Evolutionary conservation across 2,888 invertebrate genomes (phyloP), one percentile per base, ranked within the genome.

Genomic region (Clanis bilineata): DNA sequence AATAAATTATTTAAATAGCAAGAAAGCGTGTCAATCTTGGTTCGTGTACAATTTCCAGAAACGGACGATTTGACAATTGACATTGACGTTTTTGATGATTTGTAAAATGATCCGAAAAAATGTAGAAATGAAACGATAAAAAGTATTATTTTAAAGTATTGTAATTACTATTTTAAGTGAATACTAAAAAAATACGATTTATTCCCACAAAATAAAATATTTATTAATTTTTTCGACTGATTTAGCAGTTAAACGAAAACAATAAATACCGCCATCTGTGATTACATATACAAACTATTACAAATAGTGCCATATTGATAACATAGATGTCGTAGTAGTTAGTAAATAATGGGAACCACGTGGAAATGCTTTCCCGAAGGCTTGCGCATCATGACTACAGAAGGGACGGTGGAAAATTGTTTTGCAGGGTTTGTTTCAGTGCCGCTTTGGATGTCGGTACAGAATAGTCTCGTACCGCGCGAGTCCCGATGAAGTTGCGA

Each of bases 1-100:
- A 74, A 60, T 67, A 71, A 55, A 69, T 65, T 72, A 75, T 62
- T 72, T 80, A 81, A 79, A 78, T 73, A 77, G 67, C 73, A 68
- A 69, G 79, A 77, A 83, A 89, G 89, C 90, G 90, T 90, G 90
- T 87, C 86, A 85, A 75, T 62, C 60, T 62, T 61, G 57, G 44
- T 74, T 77, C 80, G 79, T 81, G 76, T 75, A 70, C 79, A 81
- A 75, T 71, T 79, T 83, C 79, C 73, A 80, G 76, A 82, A 78
- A 62, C 60, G 62, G 60, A 60, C 58, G 77, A 61, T 59, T 58
- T n/a, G n/a, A n/a, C n/a, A 41, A 60, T 71, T 74, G 73, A 71
- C 71, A 69, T 62, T 76, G 70, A 68, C 66, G 62, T 23, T 22
- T 71, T 59, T 58, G 58, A 7, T 12, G 36, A 61, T 59, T 55